Evolutionary conservation across 2,797 vertebrate genomes (phyloP), one percentile per base, ranked within the genome.

Genomic region (Falco concolor): DNA sequence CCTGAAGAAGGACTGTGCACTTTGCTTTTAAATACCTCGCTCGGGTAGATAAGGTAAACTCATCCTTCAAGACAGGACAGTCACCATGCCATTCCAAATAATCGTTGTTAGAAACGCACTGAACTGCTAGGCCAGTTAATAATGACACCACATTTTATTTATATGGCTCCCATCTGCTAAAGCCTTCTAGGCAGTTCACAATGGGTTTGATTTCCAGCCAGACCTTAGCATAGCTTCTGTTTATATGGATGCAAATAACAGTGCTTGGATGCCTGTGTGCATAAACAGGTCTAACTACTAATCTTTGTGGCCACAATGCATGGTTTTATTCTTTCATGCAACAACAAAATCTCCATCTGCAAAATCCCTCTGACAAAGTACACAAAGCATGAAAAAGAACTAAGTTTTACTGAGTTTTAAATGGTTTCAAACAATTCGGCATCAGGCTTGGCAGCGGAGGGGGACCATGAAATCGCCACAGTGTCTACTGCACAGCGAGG

Each of bases 131-230:
- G 95, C 96, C 90, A 97, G 97, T 97, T 98, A 98, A 98, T 97
- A 98, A 97, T 50, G 21, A 94, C 96, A 97, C 83, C 84, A 83
- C 95, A 89, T 96, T 97, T 98, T 98, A 98, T 98, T 98, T 98
- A 97, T 97, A 97, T 87, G 92, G 93, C 87, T 97, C 97, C 97
- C 98, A 98, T 98, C 97, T 98, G 97, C 93, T 97, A 95, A 97
- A 98, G 98, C 97, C 96, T 97, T 97, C 96, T 97, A 49, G 77
- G 94, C 97, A 97, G 97, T 72, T 94, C 93, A 95, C 93, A 96
- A 96, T 87, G 92, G 92, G 84, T 87, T 97, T 97, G 96, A 96
- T 92, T 96, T 96, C 95, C 86, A 91, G 94, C 96, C 96, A 97
- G 90, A 78, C 78, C 65, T 95, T 91, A 89, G 91, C 84, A 67